Base-by-base conservation (phyloP, 2,113 vertebrate species). In the Falcunculus frontatus region DNA sequence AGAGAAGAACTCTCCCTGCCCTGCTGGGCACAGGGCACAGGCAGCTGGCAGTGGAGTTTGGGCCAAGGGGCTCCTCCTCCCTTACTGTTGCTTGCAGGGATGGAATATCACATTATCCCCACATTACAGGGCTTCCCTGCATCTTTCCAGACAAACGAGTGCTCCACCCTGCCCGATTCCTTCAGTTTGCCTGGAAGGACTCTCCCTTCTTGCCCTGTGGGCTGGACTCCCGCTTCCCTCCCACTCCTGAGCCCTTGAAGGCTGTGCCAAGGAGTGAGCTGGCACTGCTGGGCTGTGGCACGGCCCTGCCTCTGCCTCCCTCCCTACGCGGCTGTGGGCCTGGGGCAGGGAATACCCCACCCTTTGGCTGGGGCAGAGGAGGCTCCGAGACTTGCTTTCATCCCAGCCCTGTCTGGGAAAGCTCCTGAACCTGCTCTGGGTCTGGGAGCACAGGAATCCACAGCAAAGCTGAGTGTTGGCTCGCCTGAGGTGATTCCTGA, bases 351-450 rank as follows among this genome's bases (percentile, higher is more conserved):
- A 59, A 25, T 35, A 88, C 86, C 44, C 84, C 93, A 22, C 95
- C 93, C 93, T 89, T 87, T 72, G 93, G 87, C 89, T 69, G 70
- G 49, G 77, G 65, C 81, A 85, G 37, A 64, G 79, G 42, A 74
- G 93, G 20, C 69, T 68, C 6, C 1, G 29, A 84, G 92, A 23
- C 44, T 29, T 52, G 49, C 90, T 95, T 88, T 94, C 79, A 81
- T 96, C 95, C 79, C 88, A 63, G 92, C 75, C 59, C 68, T 56
- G 88, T 84, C 93, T 95, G 96, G 89, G 80, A 89, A 89, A 93
- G 89, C 91, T 95, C 89, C 78, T 32, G 78, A 73, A 83, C 67
- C 87, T 85, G 67, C 87, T 87, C 46, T 7, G 78, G 1, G 2
- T 63, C 81, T 15, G 0, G n/a, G 56, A 70, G 63, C 0, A 0